phyloP scores from a whole-genome alignment of 2,888 invertebrate species.

The Strigamia maritima region DNA sequence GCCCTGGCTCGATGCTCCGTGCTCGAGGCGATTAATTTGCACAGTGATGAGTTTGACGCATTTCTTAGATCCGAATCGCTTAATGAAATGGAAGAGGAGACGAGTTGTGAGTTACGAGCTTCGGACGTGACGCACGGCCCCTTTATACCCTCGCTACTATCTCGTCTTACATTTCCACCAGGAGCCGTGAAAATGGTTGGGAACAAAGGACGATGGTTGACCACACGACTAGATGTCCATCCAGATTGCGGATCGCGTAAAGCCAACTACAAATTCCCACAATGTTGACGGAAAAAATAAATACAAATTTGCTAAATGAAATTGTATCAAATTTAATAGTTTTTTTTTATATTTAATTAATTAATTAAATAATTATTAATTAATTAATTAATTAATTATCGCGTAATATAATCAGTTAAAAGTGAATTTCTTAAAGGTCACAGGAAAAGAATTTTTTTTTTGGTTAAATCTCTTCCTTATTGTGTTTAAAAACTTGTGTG shows the following conservation, averaged over 20 bases:
- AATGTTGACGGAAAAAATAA: not conserved
- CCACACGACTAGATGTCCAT: not conserved
- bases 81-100: constrained; percentile 6
- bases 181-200: not conserved
- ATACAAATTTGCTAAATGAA: not conserved
- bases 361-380: too few relatives aligned
- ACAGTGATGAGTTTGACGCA: not conserved
- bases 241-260: not conserved
- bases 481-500: too few relatives aligned
- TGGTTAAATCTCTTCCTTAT: too few relatives aligned
- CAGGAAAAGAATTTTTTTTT: too few relatives aligned
- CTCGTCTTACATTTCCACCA: not conserved
- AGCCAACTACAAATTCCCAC: constrained; percentile 8
- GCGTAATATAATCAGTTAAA: too few relatives aligned
- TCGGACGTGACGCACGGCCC: not conserved
- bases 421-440: too few relatives aligned
- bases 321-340: too few relatives aligned
- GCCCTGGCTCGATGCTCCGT: not conserved
- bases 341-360: too few relatives aligned
- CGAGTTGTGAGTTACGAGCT: not conserved
- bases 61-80: constrained; percentile 21
- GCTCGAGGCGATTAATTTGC: not conserved
- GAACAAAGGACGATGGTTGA: not conserved
- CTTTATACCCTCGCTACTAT: not conserved
- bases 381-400: too few relatives aligned